Evolutionary conservation across 2,797 vertebrate species (phyloP).

Genomic region (Meda fulgida): DNA sequence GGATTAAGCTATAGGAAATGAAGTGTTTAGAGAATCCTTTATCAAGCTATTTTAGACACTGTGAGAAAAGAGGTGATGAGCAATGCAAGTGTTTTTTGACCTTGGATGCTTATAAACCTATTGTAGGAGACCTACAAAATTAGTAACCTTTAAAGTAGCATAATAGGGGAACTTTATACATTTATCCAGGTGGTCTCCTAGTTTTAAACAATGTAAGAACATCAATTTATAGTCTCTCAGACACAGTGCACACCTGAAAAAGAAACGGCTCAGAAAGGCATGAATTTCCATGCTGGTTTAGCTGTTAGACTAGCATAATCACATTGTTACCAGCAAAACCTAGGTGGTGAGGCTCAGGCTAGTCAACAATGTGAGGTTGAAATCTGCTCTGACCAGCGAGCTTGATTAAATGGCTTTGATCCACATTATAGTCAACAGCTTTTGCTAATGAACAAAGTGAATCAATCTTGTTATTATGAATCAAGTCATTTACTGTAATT

Average conservation of each 20-base stretch:
- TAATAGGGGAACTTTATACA: neutral
- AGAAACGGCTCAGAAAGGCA: neutral
- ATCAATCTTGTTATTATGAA: slow-evolving; percentile 51
- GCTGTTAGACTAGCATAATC: neutral
- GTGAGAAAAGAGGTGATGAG: neutral
- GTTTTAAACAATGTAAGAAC: neutral
- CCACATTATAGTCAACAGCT: slow-evolving; percentile 34
- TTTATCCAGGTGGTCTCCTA: neutral
- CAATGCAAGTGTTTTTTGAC: neutral
- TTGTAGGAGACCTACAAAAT: neutral
- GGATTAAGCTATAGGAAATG: neutral
- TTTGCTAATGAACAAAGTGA: slow-evolving; percentile 44
- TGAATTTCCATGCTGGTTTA: neutral
- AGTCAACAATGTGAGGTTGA: slow-evolving; percentile 4
- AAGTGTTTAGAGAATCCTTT: neutral
- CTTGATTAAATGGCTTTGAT: slow-evolving; percentile 56
- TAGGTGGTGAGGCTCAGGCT: neutral
- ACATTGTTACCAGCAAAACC: neutral
- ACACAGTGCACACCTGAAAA: neutral
- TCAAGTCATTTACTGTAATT: slow-evolving; percentile 12
- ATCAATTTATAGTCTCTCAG: neutral
- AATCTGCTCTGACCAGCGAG: slow-evolving; percentile 24
- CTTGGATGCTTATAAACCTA: neutral
- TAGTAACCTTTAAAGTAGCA: neutral
- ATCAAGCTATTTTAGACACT: neutral